These are phyloP conservation scores for Dendroctonus ponderosae DNA, from an alignment of 1,140 invertebrate genomes.

Conservation along the genomic window DNA sequence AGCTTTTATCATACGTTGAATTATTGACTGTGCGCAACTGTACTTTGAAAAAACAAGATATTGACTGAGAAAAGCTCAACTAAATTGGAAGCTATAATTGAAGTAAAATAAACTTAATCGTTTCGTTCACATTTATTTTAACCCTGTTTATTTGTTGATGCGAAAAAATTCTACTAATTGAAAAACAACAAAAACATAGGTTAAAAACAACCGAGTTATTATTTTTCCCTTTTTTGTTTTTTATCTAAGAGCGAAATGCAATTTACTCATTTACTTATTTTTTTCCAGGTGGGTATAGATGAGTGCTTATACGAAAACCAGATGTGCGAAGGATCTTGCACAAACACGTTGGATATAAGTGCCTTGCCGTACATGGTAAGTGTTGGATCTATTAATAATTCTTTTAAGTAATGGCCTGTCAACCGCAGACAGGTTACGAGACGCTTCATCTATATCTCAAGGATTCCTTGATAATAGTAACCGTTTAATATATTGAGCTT, in stretches of 20 bases:
- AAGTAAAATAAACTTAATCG: no score
- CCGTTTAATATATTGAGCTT: constrained; percentile 11
- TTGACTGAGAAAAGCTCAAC: no score
- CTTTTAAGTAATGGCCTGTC: constrained; percentile 18
- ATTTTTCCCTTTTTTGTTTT: background rate
- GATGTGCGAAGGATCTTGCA: constrained; percentile 94
- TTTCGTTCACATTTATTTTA: no score
- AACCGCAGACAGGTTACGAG: constrained; percentile 7
- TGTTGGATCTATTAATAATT: constrained; percentile 1
- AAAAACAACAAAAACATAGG: no score
- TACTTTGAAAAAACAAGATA: no score
- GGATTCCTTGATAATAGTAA: constrained; percentile 1
- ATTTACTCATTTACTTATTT: background rate
- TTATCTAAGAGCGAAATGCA: background rate
- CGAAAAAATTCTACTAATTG: no score
- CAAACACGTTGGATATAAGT: constrained; percentile 86
- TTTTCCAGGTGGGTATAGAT: constrained; percentile 71
- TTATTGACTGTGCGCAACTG: no score
- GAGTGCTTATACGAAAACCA: constrained; percentile 95
- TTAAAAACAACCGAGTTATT: no score
- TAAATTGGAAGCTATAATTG: no score
- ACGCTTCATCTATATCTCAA: constrained; percentile 6
- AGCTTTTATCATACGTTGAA: no score
- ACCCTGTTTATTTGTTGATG: no score
- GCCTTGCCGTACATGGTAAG: constrained; percentile 85